phyloP scores from a whole-genome alignment of 2,888 invertebrate species.

The Odontocerum albicorne region DNA sequence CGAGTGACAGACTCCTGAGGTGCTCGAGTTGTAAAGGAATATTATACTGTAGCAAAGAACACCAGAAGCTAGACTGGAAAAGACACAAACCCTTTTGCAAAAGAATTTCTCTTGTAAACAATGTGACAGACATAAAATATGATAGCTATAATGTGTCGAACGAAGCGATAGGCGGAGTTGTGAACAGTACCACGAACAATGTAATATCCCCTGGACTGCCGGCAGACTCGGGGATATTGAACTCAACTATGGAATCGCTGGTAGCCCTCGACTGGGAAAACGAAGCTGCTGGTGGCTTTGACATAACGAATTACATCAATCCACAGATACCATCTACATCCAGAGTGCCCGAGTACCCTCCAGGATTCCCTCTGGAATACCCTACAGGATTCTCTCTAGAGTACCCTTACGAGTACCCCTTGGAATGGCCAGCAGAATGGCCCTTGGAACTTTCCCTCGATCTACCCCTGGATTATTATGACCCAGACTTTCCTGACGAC shows the following conservation, averaged over 20 bases:
- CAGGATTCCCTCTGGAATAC: no score
- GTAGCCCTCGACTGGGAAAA: background rate
- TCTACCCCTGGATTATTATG: no score
- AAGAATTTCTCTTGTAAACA: slow-evolving; percentile 17
- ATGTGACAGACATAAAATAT: slow-evolving; percentile 8
- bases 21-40: slow-evolving; percentile 63
- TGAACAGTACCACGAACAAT: slow-evolving; percentile 12
- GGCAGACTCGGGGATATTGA: slow-evolving; percentile 22
- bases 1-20: slow-evolving; percentile 55
- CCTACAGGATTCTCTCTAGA: no score
- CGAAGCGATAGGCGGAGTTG: slow-evolving; percentile 16
- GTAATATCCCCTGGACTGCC: slow-evolving; percentile 16
- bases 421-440: no score
- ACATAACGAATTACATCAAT: no score
- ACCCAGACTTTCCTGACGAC: no score
- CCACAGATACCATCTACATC: no score
- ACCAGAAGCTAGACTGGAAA: slow-evolving; percentile 80
- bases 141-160: slow-evolving; percentile 19
- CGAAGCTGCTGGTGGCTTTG: no score
- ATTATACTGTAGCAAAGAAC: slow-evolving; percentile 74
- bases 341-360: no score
- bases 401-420: no score
- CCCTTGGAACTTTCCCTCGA: no score
- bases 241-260: slow-evolving; percentile 12
- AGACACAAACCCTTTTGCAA: slow-evolving; percentile 67